Evolutionary conservation across 2,797 vertebrate genomes (phyloP).

Genomic region (Artibeus jamaicensis): DNA sequence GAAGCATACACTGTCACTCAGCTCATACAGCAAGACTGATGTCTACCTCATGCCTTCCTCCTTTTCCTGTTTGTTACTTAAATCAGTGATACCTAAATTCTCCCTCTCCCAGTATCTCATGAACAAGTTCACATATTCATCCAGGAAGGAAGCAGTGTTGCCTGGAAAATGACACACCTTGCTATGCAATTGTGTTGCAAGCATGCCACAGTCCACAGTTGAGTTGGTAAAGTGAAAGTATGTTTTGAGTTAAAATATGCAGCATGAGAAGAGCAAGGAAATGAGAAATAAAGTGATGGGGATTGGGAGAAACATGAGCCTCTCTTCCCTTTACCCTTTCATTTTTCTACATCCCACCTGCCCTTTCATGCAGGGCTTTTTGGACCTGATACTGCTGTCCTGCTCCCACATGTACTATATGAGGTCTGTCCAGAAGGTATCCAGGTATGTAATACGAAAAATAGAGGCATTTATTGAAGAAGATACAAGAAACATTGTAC

Average conservation of each 20-base stretch:
- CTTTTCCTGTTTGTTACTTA: neutral
- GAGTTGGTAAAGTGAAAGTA: neutral
- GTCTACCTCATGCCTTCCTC: neutral
- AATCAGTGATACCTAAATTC: neutral
- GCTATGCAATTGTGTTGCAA: neutral
- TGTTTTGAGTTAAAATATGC: neutral
- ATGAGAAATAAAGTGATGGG: neutral
- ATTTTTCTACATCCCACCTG: neutral
- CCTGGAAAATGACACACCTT: neutral
- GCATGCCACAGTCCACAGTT: neutral
- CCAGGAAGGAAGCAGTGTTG: neutral
- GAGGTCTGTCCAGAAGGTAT: too few species aligned
- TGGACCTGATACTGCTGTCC: too few species aligned
- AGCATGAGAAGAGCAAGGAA: neutral
- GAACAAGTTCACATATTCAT: neutral
- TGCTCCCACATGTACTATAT: neutral
- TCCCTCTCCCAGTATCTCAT: neutral
- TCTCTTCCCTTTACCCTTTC: neutral
- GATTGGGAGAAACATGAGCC: neutral
- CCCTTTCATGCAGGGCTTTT: neutral
- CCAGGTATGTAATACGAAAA: too few species aligned
- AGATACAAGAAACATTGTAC: too few species aligned
- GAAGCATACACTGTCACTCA: neutral
- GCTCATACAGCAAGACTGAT: neutral
- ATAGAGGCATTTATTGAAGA: too few species aligned